A percentile compares a stretch with the other conserved stretches of the same genome.
These are phyloP conservation scores for Acrobasis repandana DNA, from an alignment of 2,888 invertebrate genomes.

Conservation along the genomic window DNA sequence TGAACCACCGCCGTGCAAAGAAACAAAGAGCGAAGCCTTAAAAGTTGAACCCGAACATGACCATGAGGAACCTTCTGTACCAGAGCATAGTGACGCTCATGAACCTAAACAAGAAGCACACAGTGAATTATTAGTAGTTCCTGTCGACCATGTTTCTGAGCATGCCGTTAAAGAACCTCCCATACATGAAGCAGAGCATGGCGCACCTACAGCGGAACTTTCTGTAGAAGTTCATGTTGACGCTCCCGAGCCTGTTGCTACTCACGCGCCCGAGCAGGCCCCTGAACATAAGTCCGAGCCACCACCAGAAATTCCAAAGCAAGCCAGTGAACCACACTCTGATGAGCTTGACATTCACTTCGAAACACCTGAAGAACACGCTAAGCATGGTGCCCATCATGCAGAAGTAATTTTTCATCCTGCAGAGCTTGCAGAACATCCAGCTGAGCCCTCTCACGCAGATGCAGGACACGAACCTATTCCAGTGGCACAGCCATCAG, in stretches of 20 bases:
- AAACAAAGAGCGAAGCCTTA: slow-evolving; percentile 52
- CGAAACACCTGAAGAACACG: slow-evolving; percentile 5
- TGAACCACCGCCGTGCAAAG: slow-evolving; percentile 45
- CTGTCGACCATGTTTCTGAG: background rate
- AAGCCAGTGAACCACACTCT: background rate
- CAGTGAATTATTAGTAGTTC: background rate
- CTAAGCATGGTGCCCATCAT: background rate
- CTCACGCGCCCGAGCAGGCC: background rate
- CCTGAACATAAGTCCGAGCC: background rate
- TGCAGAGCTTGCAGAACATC: background rate
- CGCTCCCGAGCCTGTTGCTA: background rate
- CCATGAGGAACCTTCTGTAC: slow-evolving; percentile 13
- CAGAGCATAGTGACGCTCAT: background rate
- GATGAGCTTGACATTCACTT: background rate
- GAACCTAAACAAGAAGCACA: background rate
- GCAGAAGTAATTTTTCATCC: background rate
- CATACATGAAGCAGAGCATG: background rate
- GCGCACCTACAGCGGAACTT: background rate
- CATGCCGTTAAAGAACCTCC: background rate
- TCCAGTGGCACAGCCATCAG: background rate
- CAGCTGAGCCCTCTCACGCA: background rate
- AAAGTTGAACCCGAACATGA: slow-evolving; percentile 33
- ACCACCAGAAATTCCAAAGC: background rate
- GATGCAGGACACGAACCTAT: background rate
- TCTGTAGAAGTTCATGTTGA: too few relatives aligned